phyloP scores from a whole-genome alignment of 2,888 invertebrate genomes.

The Rhaphigaster nebulosa region DNA sequence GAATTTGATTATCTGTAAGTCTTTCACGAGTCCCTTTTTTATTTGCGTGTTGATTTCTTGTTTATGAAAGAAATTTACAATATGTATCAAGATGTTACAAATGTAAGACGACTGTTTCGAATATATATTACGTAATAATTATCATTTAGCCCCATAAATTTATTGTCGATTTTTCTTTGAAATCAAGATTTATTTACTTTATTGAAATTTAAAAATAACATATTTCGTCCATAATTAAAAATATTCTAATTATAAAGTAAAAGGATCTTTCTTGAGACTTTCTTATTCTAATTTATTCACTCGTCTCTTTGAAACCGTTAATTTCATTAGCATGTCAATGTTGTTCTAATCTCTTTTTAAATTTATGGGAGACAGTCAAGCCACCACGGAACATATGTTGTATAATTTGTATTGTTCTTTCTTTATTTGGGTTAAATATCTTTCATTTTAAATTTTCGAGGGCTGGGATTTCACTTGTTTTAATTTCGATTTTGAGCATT shows the following conservation, averaged over 20 bases:
- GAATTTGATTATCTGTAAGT: too few species aligned
- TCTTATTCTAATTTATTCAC: slow-evolving; percentile 17
- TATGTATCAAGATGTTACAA: too few species aligned
- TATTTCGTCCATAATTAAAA: neutral
- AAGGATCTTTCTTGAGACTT: neutral
- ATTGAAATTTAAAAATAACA: neutral
- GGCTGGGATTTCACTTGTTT: too few species aligned
- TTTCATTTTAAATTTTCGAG: neutral
- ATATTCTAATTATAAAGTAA: neutral
- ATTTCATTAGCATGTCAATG: slow-evolving; percentile 38
- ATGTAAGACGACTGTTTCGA: too few species aligned
- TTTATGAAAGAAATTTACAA: too few species aligned
- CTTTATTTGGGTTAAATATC: neutral
- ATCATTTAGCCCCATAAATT: too few species aligned
- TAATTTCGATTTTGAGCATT: too few species aligned
- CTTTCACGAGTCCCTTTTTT: too few species aligned
- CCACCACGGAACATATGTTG: neutral
- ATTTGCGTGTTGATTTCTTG: too few species aligned
- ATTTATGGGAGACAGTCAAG: slow-evolving; percentile 3
- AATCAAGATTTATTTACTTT: neutral
- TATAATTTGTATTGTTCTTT: neutral
- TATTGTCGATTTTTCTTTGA: too few species aligned
- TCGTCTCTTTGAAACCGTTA: neutral
- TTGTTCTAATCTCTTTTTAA: slow-evolving; percentile 26
- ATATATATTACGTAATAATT: too few species aligned